Evolutionary conservation across 2,888 invertebrate species (phyloP).

Genomic region (Himalopsyche anomala): DNA sequence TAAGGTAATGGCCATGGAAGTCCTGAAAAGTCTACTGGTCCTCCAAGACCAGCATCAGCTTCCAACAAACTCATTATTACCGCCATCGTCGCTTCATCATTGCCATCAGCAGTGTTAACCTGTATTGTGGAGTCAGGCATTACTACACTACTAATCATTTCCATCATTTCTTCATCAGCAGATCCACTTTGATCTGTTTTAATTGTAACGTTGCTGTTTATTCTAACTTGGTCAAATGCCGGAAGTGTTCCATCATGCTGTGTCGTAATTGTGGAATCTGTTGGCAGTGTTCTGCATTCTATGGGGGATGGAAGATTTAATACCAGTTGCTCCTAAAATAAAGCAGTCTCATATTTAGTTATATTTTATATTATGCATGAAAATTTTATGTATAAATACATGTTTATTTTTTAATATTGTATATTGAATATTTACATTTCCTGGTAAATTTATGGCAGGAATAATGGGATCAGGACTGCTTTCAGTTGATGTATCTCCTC

Average conservation of each 20-base stretch:
- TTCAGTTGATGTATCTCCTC: slow-evolving; percentile 75
- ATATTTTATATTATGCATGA: too few species aligned
- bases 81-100: slow-evolving; percentile 94
- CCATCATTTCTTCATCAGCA: slow-evolving; percentile 76
- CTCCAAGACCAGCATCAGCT: slow-evolving; percentile 92
- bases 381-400: too few species aligned
- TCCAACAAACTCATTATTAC: slow-evolving; percentile 94
- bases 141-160: slow-evolving; percentile 76
- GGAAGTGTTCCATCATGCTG: slow-evolving; percentile 62
- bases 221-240: slow-evolving; percentile 68
- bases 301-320: neutral
- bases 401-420: too few species aligned
- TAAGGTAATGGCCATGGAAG: slow-evolving; percentile 89
- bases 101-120: slow-evolving; percentile 80
- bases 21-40: slow-evolving; percentile 90
- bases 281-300: neutral
- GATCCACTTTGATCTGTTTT: slow-evolving; percentile 62
- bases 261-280: neutral
- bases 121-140: slow-evolving; percentile 67
- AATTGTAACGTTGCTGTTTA: slow-evolving; percentile 59
- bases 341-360: neutral
- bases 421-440: neutral
- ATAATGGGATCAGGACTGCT: slow-evolving; percentile 72
- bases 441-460: slow-evolving; percentile 65
- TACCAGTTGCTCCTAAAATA: neutral